A percentile compares a stretch with the other conserved stretches of the same genome.
Evolutionary conservation across 2,888 invertebrate species (phyloP).

Genomic region (Sepiola atlantica): DNA sequence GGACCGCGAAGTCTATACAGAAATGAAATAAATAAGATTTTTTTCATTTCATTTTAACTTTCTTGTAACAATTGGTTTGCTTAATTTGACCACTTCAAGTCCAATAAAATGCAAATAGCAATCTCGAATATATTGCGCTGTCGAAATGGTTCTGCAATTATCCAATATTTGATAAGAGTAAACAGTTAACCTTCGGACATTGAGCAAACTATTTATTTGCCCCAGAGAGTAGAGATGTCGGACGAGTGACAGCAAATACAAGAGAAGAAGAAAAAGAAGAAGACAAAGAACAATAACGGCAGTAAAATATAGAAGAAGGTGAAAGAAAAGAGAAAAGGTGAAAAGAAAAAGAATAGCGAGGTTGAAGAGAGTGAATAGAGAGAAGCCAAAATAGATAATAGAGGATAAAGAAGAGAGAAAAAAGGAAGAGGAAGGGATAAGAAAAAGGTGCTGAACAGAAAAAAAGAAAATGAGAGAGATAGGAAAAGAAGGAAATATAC

Average conservation of each 20-base stretch:
- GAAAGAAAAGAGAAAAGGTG: background rate
- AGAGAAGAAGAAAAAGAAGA: background rate
- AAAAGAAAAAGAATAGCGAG: too few relatives aligned
- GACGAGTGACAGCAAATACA: background rate
- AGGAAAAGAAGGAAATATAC: too few relatives aligned
- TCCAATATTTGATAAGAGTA: constrained; percentile 1
- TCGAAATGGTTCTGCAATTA: background rate
- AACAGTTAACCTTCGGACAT: background rate
- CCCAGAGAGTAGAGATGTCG: background rate
- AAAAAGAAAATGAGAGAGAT: too few relatives aligned
- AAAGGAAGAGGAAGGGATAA: background rate
- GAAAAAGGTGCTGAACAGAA: too few relatives aligned
- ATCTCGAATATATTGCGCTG: background rate
- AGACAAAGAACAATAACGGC: too few relatives aligned
- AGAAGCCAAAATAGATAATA: too few relatives aligned
- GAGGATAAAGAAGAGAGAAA: background rate
- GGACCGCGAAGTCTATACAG: background rate
- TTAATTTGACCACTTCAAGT: background rate
- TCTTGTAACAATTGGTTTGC: background rate
- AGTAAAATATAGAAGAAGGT: too few relatives aligned
- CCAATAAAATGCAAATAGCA: background rate
- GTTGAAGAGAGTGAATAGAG: too few relatives aligned
- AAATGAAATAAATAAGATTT: background rate
- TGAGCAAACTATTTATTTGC: background rate
- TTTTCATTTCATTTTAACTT: background rate